Evolutionary conservation across 2,113 vertebrate genomes (phyloP).

Genomic region (Probosciger aterrimus): DNA sequence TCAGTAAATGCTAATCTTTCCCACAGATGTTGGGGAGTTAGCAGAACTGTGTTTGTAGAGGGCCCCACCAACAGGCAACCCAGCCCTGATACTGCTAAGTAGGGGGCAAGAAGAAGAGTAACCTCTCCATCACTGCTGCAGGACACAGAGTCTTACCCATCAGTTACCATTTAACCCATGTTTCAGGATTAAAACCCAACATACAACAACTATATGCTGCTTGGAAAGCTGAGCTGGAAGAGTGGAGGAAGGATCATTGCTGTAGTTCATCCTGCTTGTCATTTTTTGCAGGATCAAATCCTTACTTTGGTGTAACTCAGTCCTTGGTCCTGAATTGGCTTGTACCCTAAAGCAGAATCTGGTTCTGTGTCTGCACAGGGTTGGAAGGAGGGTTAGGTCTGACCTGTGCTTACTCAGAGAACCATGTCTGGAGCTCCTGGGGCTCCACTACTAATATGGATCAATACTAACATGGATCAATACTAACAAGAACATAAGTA

Average conservation of each 20-base stretch:
- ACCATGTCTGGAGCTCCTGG: not conserved
- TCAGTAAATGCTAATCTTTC: not conserved
- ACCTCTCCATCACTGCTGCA: not conserved
- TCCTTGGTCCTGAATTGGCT: not conserved
- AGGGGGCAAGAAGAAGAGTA: not conserved
- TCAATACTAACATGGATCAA: not conserved
- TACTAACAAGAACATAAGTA: not conserved
- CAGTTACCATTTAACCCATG: no score
- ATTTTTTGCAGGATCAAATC: not conserved
- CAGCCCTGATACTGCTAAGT: not conserved
- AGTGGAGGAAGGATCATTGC: not conserved
- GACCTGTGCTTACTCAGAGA: not conserved
- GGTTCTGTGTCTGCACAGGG: not conserved
- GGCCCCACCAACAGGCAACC: not conserved
- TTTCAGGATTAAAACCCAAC: not conserved
- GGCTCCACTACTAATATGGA: no score
- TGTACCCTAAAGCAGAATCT: not conserved
- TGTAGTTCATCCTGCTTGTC: not conserved
- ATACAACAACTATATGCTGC: accelerated
- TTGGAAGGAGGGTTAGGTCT: not conserved
- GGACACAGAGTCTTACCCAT: not conserved
- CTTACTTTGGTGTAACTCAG: not conserved
- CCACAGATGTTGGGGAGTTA: not conserved
- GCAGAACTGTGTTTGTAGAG: not conserved
- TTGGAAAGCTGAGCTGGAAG: not conserved